Conservation (phyloP, 1,140 invertebrate genomes). For the Brachionus sp. region DNA sequence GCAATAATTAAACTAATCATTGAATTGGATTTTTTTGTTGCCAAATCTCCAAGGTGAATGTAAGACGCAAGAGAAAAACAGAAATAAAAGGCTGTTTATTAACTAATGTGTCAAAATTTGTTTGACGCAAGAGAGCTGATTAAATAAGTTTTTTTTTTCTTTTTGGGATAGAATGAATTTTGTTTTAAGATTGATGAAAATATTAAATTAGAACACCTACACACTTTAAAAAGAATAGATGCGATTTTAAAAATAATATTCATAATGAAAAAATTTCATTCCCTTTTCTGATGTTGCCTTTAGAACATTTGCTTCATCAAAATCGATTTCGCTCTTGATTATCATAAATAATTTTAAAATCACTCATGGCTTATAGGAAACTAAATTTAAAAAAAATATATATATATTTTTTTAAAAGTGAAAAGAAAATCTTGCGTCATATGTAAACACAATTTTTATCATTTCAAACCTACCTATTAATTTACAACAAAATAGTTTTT, state of each 20-base stretch:
- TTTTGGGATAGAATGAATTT: background rate
- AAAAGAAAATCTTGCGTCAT: background rate
- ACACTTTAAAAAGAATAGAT: background rate
- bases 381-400: background rate
- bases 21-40: background rate
- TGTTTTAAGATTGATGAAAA: background rate
- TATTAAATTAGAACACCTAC: background rate
- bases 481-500: background rate
- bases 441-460: slow-evolving; percentile 4
- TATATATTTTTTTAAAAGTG: background rate
- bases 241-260: background rate
- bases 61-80: background rate
- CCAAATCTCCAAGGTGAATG: background rate
- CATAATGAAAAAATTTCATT: background rate
- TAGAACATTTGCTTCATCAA: background rate
- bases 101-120: background rate
- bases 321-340: background rate
- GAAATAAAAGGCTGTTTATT: background rate
- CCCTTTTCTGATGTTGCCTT: background rate
- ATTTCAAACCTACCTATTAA: background rate
- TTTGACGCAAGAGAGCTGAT: background rate
- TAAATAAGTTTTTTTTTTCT: background rate
- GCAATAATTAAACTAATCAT: background rate
- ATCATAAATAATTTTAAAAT: background rate
- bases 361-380: background rate